A percentile compares a stretch with the other conserved stretches of the same genome.
Evolutionary conservation across 2,797 vertebrate species (phyloP).

Genomic region (Periophthalmus magnuspinnatus): DNA sequence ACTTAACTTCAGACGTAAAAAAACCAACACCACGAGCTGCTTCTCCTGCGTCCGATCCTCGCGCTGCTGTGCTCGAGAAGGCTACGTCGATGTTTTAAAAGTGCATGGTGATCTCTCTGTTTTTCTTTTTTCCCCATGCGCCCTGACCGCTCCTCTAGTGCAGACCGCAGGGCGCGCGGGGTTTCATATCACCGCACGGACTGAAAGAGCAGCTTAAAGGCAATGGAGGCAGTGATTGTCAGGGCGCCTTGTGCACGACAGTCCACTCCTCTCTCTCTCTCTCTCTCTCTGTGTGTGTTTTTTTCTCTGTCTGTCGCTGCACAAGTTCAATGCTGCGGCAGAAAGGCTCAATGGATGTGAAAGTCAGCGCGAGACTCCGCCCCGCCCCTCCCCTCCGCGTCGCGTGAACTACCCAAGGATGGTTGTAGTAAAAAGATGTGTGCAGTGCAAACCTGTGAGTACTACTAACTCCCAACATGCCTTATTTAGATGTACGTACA

Average conservation of each 20-base stretch:
- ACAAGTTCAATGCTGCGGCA: conserved; percentile 73
- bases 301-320: conserved; percentile 27
- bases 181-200: conserved; percentile 18
- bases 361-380: conserved; percentile 72
- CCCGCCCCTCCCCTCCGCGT: conserved; percentile 24
- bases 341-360: conserved; percentile 73
- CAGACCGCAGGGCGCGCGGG: conserved; percentile 36
- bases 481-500: not conserved
- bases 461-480: not conserved
- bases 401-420: conserved; percentile 39
- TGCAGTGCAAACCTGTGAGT: conserved; percentile 6
- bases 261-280: conserved; percentile 17
- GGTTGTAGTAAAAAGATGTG: conserved; percentile 33
- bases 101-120: conserved; percentile 49
- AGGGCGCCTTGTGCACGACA: conserved; percentile 29
- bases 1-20: conserved; percentile 53
- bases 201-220: conserved; percentile 3
- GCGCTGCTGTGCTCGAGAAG: conserved; percentile 49
- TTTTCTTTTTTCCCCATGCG: conserved; percentile 9
- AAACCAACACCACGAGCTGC: conserved; percentile 55
- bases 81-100: conserved; percentile 53
- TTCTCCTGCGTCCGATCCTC: conserved; percentile 37
- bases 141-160: conserved; percentile 49
- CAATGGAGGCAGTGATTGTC: conserved; percentile 21
- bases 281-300: too few species aligned